Evolutionary conservation across 2,113 vertebrate genomes (phyloP), one percentile per base, ranked within the genome.

Genomic region (Platanista minor): DNA sequence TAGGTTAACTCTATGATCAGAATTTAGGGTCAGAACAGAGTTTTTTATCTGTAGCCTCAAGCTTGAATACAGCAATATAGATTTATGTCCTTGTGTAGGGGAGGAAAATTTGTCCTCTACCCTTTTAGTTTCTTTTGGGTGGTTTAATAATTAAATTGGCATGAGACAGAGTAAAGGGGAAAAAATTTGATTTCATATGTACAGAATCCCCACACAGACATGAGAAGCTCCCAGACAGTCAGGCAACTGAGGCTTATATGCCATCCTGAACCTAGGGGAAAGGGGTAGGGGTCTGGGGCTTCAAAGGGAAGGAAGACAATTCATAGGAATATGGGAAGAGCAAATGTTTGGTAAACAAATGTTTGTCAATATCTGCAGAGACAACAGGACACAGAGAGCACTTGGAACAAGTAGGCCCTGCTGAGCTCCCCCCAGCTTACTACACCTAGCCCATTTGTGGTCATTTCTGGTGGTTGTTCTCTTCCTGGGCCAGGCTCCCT

Each of bases 351-450:
- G 29, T 33, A 77, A 33, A 20, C 29, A 33, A 49, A 77, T 33
- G 8, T 33, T 77, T 77, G 29, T 29, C 29, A 33, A 77, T 43
- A 29, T 9, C 49, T 77, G 29, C 43, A 33, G 74, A 49, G 29
- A 77, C 27, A 75, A 46, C 9, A 29, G 41, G 72, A 46, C 8
- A 75, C 4, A 75, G 27, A 75, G 8, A 46, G 8, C 46, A 75
- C 27, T 43, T 75, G 27, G 27, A 75, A 46, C 4, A 75, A 31
- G 18, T 8, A 46, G 27, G 15, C 72, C 15, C 27, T 3, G 41
- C 2, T 0, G 0, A 2, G 8, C 14, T 74, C 27, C 8, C 43
- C 41, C 4, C 0, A 0, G 41, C 15, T 46, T 46, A 31, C 27
- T 12, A 31, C 17, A 77, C 43, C 5, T 29, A 12, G 9, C 2